Evolutionary conservation across 2,888 invertebrate species (phyloP).

Genomic region (Cerastoderma edule): DNA sequence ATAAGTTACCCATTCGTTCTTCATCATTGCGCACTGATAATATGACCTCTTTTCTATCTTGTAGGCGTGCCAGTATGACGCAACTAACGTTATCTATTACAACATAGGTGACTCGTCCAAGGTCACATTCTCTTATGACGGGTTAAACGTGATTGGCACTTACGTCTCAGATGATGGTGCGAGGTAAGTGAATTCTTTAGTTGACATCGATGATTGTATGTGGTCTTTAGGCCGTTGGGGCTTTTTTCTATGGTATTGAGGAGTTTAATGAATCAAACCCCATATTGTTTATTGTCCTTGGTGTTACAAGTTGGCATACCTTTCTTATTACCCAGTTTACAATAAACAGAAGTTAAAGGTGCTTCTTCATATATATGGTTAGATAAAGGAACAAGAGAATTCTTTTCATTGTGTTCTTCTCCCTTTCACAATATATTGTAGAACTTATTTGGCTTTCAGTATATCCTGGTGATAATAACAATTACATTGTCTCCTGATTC

Average conservation of each 20-base stretch:
- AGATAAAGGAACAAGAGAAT: too few species aligned
- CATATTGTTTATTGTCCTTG: neutral
- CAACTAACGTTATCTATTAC: constrained; percentile 31
- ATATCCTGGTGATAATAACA: neutral
- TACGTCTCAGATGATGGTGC: constrained; percentile 39
- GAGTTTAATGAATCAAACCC: neutral
- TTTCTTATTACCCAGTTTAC: neutral
- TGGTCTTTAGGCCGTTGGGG: too few species aligned
- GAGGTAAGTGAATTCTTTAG: constrained; percentile 33
- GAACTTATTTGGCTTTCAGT: neutral
- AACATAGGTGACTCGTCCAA: constrained; percentile 51
- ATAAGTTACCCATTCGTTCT: too few species aligned
- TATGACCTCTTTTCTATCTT: constrained; percentile 1
- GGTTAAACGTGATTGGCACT: constrained; percentile 37
- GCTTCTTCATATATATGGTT: too few species aligned
- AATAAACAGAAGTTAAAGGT: neutral
- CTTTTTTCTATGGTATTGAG: neutral
- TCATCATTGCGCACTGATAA: too few species aligned
- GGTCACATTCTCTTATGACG: constrained; percentile 39
- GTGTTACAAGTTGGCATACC: neutral
- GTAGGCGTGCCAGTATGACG: constrained; percentile 47
- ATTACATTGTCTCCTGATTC: neutral
- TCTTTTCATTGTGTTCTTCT: too few species aligned
- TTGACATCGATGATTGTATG: too few species aligned
- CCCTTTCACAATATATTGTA: too few species aligned